phyloP scores from a whole-genome alignment of 2,888 invertebrate species.

The Bhutanitis thaidina region DNA sequence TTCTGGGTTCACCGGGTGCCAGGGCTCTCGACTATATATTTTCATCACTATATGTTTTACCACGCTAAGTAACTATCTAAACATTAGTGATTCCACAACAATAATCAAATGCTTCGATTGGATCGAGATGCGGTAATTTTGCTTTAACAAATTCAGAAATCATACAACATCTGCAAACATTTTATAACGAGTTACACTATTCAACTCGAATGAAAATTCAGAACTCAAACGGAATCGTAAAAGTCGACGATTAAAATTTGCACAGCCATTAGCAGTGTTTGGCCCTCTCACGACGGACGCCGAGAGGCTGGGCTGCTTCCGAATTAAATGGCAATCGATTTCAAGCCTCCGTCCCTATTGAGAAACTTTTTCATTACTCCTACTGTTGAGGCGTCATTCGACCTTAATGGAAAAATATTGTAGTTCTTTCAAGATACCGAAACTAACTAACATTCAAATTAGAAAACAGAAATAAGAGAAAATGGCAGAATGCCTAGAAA shows the following conservation, averaged over 20 bases:
- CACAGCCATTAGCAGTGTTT: slow-evolving; percentile 59
- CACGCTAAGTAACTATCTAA: too few relatives aligned
- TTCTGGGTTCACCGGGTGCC: too few relatives aligned
- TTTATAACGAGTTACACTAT: slow-evolving; percentile 12
- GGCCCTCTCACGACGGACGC: slow-evolving; percentile 31
- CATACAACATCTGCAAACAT: background rate
- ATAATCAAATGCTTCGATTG: too few relatives aligned
- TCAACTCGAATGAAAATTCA: slow-evolving; percentile 27
- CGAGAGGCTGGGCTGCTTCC: slow-evolving; percentile 30
- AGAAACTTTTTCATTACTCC: slow-evolving; percentile 30
- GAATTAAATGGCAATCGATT: slow-evolving; percentile 69
- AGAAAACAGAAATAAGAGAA: too few relatives aligned
- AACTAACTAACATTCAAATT: too few relatives aligned
- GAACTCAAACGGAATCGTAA: slow-evolving; percentile 35
- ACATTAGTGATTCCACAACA: too few relatives aligned
- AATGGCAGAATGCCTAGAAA: too few relatives aligned
- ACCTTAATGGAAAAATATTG: background rate
- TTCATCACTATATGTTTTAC: too few relatives aligned
- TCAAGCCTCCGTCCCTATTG: slow-evolving; percentile 44
- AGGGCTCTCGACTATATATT: too few relatives aligned
- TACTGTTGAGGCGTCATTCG: slow-evolving; percentile 16
- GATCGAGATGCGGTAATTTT: too few relatives aligned
- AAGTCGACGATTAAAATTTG: slow-evolving; percentile 48
- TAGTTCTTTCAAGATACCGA: too few relatives aligned
- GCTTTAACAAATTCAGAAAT: too few relatives aligned